A percentile compares a stretch with the other conserved stretches of the same genome.
These are phyloP conservation scores for Isoperla grammatica DNA, from an alignment of 2,888 invertebrate genomes.

Conservation along the genomic window DNA sequence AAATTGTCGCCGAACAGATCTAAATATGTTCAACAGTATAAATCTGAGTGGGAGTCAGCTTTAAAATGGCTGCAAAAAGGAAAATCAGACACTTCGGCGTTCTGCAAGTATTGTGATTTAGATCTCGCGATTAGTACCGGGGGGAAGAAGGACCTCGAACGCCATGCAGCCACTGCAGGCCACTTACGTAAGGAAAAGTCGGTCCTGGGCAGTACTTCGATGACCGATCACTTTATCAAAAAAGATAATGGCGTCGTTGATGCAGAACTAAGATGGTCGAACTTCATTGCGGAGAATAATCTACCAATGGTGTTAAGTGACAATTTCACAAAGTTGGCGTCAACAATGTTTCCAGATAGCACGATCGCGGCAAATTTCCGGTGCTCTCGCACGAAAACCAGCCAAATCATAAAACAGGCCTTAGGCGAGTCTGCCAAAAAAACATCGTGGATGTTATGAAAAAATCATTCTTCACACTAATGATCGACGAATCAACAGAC, in stretches of 20 bases:
- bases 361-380: neutral
- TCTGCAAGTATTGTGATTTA: too few species aligned
- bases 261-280: too few species aligned
- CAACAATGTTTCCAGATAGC: neutral
- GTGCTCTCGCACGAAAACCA: neutral
- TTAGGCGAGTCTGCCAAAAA: neutral
- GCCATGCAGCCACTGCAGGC: neutral
- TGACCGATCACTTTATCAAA: too few species aligned
- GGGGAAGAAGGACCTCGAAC: neutral
- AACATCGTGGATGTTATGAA: neutral
- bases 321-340: conserved; percentile 3
- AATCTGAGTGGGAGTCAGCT: too few species aligned
- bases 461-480: neutral
- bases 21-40: too few species aligned
- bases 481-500: conserved; percentile 7
- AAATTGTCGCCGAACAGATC: neutral
- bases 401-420: neutral
- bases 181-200: neutral
- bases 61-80: too few species aligned
- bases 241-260: too few species aligned
- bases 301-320: neutral
- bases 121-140: neutral
- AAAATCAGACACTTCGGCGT: too few species aligned
- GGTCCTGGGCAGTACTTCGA: neutral
- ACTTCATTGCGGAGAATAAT: conserved; percentile 2